Conservation (phyloP, 2,888 invertebrate species). For the Tachystola acroxantha region DNA sequence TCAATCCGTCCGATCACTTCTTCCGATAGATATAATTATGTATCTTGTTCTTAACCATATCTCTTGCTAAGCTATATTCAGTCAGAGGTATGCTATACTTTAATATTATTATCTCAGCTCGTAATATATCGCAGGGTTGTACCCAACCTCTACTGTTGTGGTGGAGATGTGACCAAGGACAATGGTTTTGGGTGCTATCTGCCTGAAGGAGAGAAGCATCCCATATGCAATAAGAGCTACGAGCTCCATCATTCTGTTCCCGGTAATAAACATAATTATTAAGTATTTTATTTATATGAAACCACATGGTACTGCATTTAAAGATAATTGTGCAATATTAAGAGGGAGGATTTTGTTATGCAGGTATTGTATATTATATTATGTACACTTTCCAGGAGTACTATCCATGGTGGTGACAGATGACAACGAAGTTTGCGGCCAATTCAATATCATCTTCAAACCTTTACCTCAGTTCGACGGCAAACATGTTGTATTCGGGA, state of each 20-base stretch:
- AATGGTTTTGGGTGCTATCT: slow-evolving; percentile 75
- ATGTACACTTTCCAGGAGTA: slow-evolving; percentile 65
- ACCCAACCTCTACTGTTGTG: slow-evolving; percentile 75
- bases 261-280: slow-evolving; percentile 41
- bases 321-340: too few species aligned
- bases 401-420: slow-evolving; percentile 68
- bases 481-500: slow-evolving; percentile 76
- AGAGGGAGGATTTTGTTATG: too few species aligned
- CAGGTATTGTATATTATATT: too few species aligned
- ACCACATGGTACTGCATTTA: too few species aligned
- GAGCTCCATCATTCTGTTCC: slow-evolving; percentile 66
- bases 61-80: too few species aligned
- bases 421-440: slow-evolving; percentile 65
- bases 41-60: too few species aligned
- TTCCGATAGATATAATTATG: too few species aligned
- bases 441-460: slow-evolving; percentile 79
- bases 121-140: too few species aligned
- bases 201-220: slow-evolving; percentile 52
- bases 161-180: slow-evolving; percentile 77
- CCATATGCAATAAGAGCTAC: slow-evolving; percentile 61
- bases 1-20: too few species aligned
- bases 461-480: slow-evolving; percentile 70
- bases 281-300: too few species aligned
- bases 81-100: too few species aligned
- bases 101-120: too few species aligned